Evolutionary conservation across 2,888 invertebrate species (phyloP).

Genomic region (Pterostichus niger): DNA sequence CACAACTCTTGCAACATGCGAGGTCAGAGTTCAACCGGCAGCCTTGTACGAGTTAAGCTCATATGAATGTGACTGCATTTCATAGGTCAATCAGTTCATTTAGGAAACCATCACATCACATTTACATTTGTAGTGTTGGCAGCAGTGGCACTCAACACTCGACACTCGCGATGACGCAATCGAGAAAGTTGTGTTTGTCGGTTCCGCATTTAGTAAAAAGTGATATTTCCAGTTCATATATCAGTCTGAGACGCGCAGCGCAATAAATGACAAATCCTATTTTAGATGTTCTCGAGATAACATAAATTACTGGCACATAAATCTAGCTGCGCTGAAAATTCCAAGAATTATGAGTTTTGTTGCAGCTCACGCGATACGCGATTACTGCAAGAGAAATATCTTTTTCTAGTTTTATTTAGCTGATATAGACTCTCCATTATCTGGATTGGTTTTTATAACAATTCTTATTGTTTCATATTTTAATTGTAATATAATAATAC

Average conservation of each 20-base stretch:
- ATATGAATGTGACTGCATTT: not conserved
- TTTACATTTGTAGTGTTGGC: not conserved
- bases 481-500: not conserved
- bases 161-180: constrained; percentile 46
- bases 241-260: constrained; percentile 24
- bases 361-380: constrained; percentile 1
- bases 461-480: not conserved
- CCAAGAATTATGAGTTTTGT: constrained; percentile 22
- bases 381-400: not conserved
- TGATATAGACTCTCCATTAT: constrained; percentile 4
- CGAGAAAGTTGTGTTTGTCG: constrained; percentile 48
- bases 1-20: not conserved
- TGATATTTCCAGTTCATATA: constrained; percentile 54
- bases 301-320: constrained; percentile 45
- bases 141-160: not conserved
- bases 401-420: not conserved
- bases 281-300: constrained; percentile 54
- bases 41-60: constrained; percentile 2
- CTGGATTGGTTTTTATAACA: not conserved
- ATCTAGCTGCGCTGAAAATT: constrained; percentile 10
- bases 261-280: constrained; percentile 63
- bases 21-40: not conserved
- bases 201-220: constrained; percentile 58
- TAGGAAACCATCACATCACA: too few relatives aligned
- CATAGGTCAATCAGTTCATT: too few relatives aligned